Conservation (phyloP, 2,888 invertebrate genomes). For the Kryphioiulus occultus region DNA sequence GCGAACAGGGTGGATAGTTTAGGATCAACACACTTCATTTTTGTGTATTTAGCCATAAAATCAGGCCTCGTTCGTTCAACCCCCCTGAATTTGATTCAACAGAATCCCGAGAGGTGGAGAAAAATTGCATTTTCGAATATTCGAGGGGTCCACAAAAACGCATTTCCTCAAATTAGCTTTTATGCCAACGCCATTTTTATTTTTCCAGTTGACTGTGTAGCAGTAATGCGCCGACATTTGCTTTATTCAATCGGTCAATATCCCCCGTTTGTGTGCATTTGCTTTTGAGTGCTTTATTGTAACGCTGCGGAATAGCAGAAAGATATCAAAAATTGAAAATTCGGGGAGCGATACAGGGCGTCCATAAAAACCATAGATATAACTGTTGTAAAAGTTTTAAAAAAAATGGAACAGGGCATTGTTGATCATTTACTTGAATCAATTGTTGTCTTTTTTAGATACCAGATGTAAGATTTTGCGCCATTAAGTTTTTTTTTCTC, state of each 20-base stretch:
- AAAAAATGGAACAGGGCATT: no score
- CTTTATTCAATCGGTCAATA: slow-evolving; percentile 6
- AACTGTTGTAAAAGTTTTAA: no score
- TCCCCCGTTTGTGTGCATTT: background rate
- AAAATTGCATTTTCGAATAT: background rate
- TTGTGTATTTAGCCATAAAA: slow-evolving; percentile 21
- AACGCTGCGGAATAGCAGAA: no score
- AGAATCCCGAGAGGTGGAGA: background rate
- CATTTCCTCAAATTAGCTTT: slow-evolving; percentile 27
- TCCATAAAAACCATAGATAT: background rate
- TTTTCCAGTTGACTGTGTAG: slow-evolving; percentile 19
- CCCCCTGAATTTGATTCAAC: background rate
- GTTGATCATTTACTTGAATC: no score
- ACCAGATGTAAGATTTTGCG: no score
- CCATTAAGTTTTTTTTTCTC: no score
- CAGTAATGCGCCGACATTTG: background rate
- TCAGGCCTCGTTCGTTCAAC: background rate
- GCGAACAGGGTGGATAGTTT: background rate
- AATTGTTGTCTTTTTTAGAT: no score
- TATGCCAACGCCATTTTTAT: background rate
- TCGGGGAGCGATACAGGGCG: background rate
- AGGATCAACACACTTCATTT: slow-evolving; percentile 17
- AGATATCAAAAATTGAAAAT: background rate
- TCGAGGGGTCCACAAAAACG: background rate
- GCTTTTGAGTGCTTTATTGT: background rate